Evolutionary conservation across 2,888 invertebrate species (phyloP), one percentile per base, ranked within the genome.

Genomic region (Oscheius myriophilus): DNA sequence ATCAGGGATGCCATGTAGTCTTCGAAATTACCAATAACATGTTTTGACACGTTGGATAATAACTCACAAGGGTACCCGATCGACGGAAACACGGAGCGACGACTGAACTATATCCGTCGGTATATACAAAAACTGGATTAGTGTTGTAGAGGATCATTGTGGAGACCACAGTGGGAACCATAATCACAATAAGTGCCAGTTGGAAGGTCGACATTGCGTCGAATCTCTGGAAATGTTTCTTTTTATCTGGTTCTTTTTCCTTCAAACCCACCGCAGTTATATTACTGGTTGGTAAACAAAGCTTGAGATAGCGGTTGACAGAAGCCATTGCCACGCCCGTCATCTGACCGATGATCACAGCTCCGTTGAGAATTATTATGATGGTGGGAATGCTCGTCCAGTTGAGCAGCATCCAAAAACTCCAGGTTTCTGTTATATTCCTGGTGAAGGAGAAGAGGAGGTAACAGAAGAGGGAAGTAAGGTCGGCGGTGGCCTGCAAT

Each of bases 291-390:
- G 67, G 67, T 43, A 26, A 25, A 33, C 67, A 67, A 1, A 67
- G 25, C 21, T 67, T 67, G 16, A 67, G 43, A 42, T 67, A 67
- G 14, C 67, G 59, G 26, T 67, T 67, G 16, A 67, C 33, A 6
- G 61, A 61, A 52, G 55, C 52, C 49, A 67, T 51, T 1, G 59
- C 51, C 18, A 67, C 67, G 9, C 61, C 67, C 1, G 53, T 67
- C 67, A 67, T 67, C 21, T 67, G 67, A 43, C 67, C 61, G 21
- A 67, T n/a, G 7, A 67, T 61, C 16, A 67, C 67, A 18, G 67
- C 67, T 14, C 67, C 67, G 52, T 67, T 67, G 42, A 67, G 26
- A 21, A 61, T 61, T 18, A 59, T 61, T 46, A 67, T 59, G n/a
- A 67, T n/a, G 4, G 52, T 52, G 11, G 67, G 67, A 23, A 67